Percentiles rank a stretch among this genome's conserved stretches.
Conservation (phyloP, 2,797 vertebrate species). For the Cuniculus paca region DNA sequence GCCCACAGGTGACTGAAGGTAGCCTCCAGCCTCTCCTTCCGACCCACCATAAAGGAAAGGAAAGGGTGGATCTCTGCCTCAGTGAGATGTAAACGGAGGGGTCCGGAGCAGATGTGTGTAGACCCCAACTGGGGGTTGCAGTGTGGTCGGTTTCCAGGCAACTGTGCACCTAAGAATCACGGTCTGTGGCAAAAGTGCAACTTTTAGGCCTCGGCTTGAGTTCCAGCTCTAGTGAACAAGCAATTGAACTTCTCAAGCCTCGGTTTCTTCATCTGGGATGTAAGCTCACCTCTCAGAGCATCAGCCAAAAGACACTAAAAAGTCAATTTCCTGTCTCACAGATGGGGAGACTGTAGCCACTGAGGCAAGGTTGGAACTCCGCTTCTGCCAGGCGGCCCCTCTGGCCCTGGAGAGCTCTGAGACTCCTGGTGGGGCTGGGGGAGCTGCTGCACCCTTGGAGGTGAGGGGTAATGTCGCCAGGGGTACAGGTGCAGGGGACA, state of each 20-base stretch:
- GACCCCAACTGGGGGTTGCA: background rate
- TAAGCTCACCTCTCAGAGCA: background rate
- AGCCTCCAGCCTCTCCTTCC: background rate
- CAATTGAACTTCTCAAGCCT: background rate
- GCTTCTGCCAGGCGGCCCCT: background rate
- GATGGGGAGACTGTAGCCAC: background rate
- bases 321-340: background rate
- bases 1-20: background rate
- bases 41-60: background rate
- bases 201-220: background rate
- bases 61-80: background rate
- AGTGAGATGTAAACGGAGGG: background rate
- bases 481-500: background rate
- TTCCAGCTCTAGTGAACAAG: background rate
- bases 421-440: background rate
- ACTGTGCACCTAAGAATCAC: background rate
- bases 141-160: background rate
- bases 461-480: background rate
- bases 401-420: background rate
- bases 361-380: background rate
- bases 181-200: background rate
- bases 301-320: background rate
- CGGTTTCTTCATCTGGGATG: background rate
- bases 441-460: background rate
- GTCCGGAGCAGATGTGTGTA: background rate